Percentiles rank a stretch among this genome's conserved stretches.
phyloP scores from a whole-genome alignment of 2,888 invertebrate species.

The Agrochola litura region DNA sequence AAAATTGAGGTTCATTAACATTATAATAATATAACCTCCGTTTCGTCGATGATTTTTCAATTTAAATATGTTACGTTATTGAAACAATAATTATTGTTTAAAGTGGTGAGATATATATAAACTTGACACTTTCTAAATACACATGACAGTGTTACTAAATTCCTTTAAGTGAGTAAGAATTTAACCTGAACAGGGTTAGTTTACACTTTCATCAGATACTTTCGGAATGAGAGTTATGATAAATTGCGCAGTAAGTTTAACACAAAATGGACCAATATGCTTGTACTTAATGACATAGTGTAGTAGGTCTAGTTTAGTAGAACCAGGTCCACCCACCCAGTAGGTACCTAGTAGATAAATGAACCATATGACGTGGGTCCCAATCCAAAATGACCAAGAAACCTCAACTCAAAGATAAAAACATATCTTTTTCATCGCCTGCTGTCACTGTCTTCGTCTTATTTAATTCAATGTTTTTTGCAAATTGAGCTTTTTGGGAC shows the following conservation, averaged over 20 bases:
- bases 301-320: conserved; percentile 33
- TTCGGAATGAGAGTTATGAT: background rate
- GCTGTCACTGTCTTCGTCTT: background rate
- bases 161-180: background rate
- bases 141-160: background rate
- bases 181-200: background rate
- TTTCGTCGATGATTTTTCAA: background rate
- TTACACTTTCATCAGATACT: background rate
- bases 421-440: conserved; percentile 25
- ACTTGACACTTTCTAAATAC: background rate
- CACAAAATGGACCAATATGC: conserved; percentile 44
- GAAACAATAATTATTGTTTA: background rate
- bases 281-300: conserved; percentile 15
- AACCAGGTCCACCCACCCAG: conserved; percentile 15
- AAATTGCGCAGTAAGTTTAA: conserved; percentile 36
- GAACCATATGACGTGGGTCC: background rate
- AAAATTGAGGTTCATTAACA: background rate
- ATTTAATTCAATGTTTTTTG: conserved; percentile 18
- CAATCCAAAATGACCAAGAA: conserved; percentile 9
- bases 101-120: background rate
- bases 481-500: conserved; percentile 52
- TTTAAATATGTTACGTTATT: background rate
- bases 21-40: background rate
- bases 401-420: conserved; percentile 1
- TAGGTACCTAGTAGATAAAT: background rate